Evolutionary conservation across 2,797 vertebrate genomes (phyloP).

Genomic region (Hydrolagus colliei): DNA sequence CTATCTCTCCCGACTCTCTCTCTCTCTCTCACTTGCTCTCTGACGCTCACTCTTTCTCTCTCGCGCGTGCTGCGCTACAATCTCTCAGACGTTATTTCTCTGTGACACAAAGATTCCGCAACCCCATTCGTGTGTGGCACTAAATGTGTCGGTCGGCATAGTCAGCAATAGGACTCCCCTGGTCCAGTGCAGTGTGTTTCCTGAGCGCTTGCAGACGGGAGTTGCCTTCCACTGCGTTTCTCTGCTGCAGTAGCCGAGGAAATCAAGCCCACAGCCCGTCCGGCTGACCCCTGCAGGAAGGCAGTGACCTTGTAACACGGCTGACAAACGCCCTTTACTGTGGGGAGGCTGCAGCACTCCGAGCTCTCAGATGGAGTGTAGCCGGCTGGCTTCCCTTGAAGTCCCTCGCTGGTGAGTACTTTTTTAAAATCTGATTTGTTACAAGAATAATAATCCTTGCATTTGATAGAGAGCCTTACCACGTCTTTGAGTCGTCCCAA

Average conservation of each 20-base stretch:
- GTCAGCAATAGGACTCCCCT: not conserved
- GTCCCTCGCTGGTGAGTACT: conserved; percentile 15
- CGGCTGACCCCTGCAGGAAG: not conserved
- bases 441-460: no score
- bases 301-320: not conserved
- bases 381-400: not conserved
- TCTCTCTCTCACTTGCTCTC: no score
- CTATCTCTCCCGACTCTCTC: no score
- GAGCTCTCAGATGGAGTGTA: not conserved
- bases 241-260: conserved; percentile 3
- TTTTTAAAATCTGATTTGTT: no score
- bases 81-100: no score
- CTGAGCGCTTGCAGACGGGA: conserved; percentile 3
- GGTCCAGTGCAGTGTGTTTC: not conserved
- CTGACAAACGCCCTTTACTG: not conserved
- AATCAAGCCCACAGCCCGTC: not conserved
- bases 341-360: no score
- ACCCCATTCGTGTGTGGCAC: not conserved
- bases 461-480: no score
- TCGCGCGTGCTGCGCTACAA: no score
- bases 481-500: no score
- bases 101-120: no score
- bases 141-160: not conserved
- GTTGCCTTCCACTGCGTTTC: not conserved
- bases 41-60: no score